These are phyloP conservation scores for Drosophila pachea DNA, from an alignment of 1,140 invertebrate genomes.

Conservation along the genomic window DNA sequence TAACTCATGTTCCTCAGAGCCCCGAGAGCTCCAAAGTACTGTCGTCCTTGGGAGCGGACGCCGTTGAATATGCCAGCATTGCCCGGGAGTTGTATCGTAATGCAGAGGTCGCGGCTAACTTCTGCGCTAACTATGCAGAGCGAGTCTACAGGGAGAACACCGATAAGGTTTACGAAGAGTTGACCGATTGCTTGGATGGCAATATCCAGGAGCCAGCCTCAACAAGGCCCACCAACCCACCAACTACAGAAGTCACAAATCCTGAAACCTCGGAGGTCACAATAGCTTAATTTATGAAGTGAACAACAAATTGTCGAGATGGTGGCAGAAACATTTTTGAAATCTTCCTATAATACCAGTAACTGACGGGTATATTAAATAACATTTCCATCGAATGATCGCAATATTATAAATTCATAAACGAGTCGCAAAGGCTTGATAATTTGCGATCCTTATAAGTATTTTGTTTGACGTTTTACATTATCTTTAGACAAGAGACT, in stretches of 20 bases:
- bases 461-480: too few relatives aligned
- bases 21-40: background rate
- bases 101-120: conserved; percentile 1
- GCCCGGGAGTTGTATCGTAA: background rate
- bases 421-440: too few relatives aligned
- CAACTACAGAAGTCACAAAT: background rate
- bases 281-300: background rate
- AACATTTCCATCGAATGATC: too few relatives aligned
- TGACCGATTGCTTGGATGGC: conserved; percentile 6
- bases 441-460: too few relatives aligned
- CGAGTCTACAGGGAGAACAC: conserved; percentile 3
- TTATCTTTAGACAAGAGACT: too few relatives aligned
- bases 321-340: too few relatives aligned
- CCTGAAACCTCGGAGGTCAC: background rate
- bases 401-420: too few relatives aligned
- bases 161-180: background rate
- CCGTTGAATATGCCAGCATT: background rate
- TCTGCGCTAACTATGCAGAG: conserved; percentile 4
- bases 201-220: background rate
- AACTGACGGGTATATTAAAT: too few relatives aligned
- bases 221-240: background rate
- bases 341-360: too few relatives aligned
- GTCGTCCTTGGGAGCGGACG: background rate
- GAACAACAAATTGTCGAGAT: background rate
- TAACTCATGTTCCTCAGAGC: background rate